Conservation (phyloP, 2,113 vertebrate species). For the Cynocephalus volans region DNA sequence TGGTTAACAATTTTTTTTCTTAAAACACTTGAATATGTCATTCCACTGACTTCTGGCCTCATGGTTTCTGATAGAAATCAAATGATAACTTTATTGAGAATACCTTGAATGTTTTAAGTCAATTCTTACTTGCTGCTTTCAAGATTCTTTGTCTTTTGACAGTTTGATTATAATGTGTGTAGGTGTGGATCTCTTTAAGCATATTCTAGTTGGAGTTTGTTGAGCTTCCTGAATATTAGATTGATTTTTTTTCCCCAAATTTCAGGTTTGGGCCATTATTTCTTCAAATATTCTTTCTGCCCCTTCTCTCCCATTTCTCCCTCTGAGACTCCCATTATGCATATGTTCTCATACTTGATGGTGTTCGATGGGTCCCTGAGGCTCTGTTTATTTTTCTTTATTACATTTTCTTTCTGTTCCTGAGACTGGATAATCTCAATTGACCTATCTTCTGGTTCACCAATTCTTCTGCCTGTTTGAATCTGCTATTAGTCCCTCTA, state of each 20-base stretch:
- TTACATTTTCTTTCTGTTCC: neutral
- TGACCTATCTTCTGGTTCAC: neutral
- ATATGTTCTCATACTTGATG: neutral
- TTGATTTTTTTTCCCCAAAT: neutral
- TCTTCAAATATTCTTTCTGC: neutral
- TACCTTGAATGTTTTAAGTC: neutral
- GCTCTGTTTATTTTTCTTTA: neutral
- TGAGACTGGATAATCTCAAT: neutral
- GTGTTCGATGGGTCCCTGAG: neutral
- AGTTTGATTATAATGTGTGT: neutral
- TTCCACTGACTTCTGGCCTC: neutral
- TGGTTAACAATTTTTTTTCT: neutral
- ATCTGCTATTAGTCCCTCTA: neutral
- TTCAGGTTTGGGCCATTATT: neutral
- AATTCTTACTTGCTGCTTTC: neutral
- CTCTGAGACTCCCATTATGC: neutral
- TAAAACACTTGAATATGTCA: neutral
- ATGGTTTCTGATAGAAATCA: neutral
- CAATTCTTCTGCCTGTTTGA: neutral
- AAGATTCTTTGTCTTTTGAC: neutral
- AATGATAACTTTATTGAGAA: neutral
- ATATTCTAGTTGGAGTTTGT: neutral
- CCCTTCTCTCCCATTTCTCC: neutral
- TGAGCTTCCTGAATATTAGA: neutral
- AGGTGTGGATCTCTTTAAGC: too few species aligned